These are phyloP conservation scores for Deroptyus accipitrinus DNA, from an alignment of 2,113 vertebrate genomes.

Conservation along the genomic window DNA sequence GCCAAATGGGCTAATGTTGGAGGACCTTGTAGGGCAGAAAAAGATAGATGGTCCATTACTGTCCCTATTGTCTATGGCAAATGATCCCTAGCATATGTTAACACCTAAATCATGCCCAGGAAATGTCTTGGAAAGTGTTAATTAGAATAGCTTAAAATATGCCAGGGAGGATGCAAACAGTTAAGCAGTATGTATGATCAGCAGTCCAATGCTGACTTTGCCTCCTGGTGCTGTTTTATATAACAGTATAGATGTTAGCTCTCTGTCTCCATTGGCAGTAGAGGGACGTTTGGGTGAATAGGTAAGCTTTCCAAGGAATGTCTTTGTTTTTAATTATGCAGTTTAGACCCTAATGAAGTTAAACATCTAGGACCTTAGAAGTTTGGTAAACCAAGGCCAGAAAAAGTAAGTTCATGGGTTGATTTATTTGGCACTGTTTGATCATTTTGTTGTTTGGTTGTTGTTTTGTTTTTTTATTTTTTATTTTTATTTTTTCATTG, in stretches of 20 bases:
- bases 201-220: background rate
- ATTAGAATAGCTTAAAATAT: background rate
- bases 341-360: background rate
- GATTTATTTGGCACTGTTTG: background rate
- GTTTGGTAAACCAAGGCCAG: background rate
- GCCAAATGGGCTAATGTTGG: background rate
- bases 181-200: background rate
- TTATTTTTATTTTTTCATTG: background rate
- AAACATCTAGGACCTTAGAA: background rate
- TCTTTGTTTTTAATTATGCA: background rate
- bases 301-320: background rate
- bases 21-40: background rate
- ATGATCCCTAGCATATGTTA: background rate
- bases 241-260: background rate
- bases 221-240: background rate
- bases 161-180: background rate
- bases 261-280: background rate
- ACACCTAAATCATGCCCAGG: background rate
- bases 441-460: background rate
- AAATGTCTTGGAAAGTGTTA: background rate
- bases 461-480: rapidly evolving
- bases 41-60: slow-evolving; percentile 9
- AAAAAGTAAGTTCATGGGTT: background rate
- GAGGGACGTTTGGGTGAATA: background rate
- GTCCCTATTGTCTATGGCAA: background rate